Percentiles rank a stretch among this genome's conserved stretches.
These are phyloP conservation scores for Pseudomyrmex gracilis DNA, from an alignment of 1,140 invertebrate genomes.

Conservation along the genomic window DNA sequence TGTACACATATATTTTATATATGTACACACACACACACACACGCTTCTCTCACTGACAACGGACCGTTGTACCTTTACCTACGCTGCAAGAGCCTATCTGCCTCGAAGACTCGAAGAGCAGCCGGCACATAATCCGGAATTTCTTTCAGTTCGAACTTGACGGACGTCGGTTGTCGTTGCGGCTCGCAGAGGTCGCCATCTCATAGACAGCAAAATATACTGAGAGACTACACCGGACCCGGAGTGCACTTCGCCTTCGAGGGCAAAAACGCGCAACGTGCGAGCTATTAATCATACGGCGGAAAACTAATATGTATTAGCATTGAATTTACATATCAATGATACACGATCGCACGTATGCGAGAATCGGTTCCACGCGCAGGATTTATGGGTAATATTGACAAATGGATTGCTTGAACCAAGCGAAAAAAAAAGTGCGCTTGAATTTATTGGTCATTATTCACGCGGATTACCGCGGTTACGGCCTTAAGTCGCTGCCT, in stretches of 20 bases:
- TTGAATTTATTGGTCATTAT: constrained; percentile 58
- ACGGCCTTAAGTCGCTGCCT: constrained; percentile 35
- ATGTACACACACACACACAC: neutral
- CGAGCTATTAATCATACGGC: constrained; percentile 63
- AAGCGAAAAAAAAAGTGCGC: constrained; percentile 42
- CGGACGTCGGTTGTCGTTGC: constrained; percentile 57
- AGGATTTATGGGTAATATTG: constrained; percentile 67
- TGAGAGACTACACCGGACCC: constrained; percentile 54
- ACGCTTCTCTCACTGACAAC: constrained; percentile 22
- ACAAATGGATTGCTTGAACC: constrained; percentile 57
- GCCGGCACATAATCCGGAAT: constrained; percentile 63
- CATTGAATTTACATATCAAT: constrained; percentile 71
- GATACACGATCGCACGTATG: constrained; percentile 25
- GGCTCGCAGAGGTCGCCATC: constrained; percentile 65
- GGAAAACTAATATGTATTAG: constrained; percentile 72
- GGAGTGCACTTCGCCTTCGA: neutral
- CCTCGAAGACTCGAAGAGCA: constrained; percentile 51
- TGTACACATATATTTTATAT: constrained; percentile 14
- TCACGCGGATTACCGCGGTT: constrained; percentile 51
- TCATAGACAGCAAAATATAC: constrained; percentile 31
- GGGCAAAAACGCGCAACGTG: constrained; percentile 35
- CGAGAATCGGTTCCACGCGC: constrained; percentile 49
- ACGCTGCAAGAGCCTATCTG: constrained; percentile 26
- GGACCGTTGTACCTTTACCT: constrained; percentile 21
- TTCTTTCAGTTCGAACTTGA: constrained; percentile 70